Base-by-base conservation (phyloP, 1,140 invertebrate species). In the Drosophila elegans region DNA sequence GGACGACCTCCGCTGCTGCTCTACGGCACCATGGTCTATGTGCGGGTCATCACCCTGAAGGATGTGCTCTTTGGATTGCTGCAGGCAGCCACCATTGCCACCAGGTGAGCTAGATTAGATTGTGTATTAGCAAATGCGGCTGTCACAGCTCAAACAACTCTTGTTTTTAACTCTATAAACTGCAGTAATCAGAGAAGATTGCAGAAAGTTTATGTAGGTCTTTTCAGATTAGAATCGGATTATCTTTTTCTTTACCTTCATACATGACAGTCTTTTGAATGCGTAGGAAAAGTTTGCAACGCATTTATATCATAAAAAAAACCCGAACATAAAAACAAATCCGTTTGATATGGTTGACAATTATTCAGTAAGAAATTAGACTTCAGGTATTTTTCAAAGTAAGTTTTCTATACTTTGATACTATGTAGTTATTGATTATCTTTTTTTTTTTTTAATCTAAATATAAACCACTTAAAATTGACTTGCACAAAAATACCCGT, bases 11-110 rank as follows among this genome's bases (percentile, higher is more conserved):
- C 96, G 36, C 97, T 98, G 92, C 93, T 98, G 0, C 96, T 97
- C 0, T 99, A 98, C 93, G 97, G 97, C 6, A 97, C 97, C 0
- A 98, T 99, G 98, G 96, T 98, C 91, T 97, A 98, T 91, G 96
- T 98, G 0, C 94, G 98, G 25, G 96, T 98, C 10, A 94, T 96
- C 45, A 94, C 98, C 63, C 94, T 97, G 1, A 94, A 94, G 79
- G 96, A 96, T 90, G 94, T 95, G 42, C 94, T 95, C 49, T 94
- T 93, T 53, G 95, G 95, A 69, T 94, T 98, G 52, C 94, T 95
- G 1, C 96, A 97, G 93, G 97, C 96, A 0, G 95, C 95, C 27
- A 97, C 97, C 34, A 98, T 98, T 64, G 97, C 96, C 4, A 95
- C 95, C 4, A 85, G 90, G 90, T 91, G 29, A 32, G 29, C 29